Conservation (phyloP, 2,888 invertebrate genomes). For the Apodemia hepburni region DNA sequence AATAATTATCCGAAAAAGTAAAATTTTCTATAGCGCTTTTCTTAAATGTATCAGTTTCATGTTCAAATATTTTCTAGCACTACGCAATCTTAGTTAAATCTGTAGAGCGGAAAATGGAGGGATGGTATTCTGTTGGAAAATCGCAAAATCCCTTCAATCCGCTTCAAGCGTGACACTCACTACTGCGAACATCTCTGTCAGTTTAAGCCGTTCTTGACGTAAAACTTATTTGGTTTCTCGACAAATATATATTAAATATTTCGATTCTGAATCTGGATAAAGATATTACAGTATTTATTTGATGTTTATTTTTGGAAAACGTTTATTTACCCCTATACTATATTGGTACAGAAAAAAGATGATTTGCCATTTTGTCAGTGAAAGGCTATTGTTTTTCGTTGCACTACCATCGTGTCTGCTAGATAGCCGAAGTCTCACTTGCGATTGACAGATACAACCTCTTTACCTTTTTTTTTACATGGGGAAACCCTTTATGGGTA, state of each 20-base stretch:
- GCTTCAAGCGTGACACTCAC: constrained; percentile 29
- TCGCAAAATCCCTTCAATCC: constrained; percentile 51
- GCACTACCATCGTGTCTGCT: too few species aligned
- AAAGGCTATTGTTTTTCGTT: too few species aligned
- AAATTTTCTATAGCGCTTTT: background rate
- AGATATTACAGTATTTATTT: too few species aligned
- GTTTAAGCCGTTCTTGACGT: constrained; percentile 2
- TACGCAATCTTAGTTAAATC: constrained; percentile 34
- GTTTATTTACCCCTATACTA: too few species aligned
- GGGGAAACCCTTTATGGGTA: too few species aligned
- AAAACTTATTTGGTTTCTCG: constrained; percentile 12
- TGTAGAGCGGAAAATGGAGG: constrained; percentile 45
- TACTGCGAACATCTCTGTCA: constrained; percentile 29
- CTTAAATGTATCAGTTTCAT: background rate
- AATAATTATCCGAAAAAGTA: too few species aligned
- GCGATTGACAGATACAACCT: too few species aligned
- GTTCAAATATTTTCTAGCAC: background rate
- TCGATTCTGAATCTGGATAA: background rate
- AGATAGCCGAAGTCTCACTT: too few species aligned
- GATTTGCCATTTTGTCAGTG: too few species aligned
- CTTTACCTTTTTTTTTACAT: too few species aligned
- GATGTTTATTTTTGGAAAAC: too few species aligned
- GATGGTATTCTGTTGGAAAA: constrained; percentile 49
- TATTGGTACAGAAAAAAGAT: too few species aligned
- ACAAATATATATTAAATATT: constrained; percentile 4